Evolutionary conservation across 2,113 vertebrate genomes (phyloP), one percentile per base, ranked within the genome.

Genomic region (Sciurus niger): DNA sequence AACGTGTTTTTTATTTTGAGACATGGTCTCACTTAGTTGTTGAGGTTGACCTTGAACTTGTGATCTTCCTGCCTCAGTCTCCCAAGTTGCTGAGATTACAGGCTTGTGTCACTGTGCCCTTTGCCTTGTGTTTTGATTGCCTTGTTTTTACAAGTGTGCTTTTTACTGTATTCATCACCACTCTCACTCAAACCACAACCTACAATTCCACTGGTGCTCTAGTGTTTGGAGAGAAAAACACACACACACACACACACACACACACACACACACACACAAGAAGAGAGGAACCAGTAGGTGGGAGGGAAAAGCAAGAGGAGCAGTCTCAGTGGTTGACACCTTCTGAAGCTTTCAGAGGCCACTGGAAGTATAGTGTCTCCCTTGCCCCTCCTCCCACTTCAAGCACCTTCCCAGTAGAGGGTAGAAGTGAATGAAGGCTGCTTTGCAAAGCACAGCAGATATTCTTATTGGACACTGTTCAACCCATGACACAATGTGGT

Each of bases 401-500:
- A 3, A 77, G 5, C 7, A 32, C 34, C 76, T 96, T 43, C 28
- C 73, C 8, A 1, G 13, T 4, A 5, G 55, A 22, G 4, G 18
- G 55, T 4, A 22, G 63, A 90, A 25, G 9, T 0, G 48, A 58
- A 68, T 32, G 34, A 84, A 70, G 20, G 24, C 18, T 53, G 30
- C 12, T 89, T 67, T 60, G 32, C 80, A 65, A 70, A 96, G 92
- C 48, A 63, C 11, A 86, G 60, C 14, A 84, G 14, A 73, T 34
- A 60, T 55, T 97, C 92, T 87, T 90, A 94, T 24, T 73, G 84
- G 95, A 84, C 14, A 40, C 58, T 46, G 34, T 77, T 90, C 94
- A 88, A 51, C 17, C 32, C 65, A 73, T 68, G 87, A 80, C 70
- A 94, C 82, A 86, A 84, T 84, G 90, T 55, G 68, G 85, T 13